Percentiles rank a stretch among this genome's conserved stretches.
phyloP scores from a whole-genome alignment of 2,113 vertebrate species.

The Sclerurus mexicanus region DNA sequence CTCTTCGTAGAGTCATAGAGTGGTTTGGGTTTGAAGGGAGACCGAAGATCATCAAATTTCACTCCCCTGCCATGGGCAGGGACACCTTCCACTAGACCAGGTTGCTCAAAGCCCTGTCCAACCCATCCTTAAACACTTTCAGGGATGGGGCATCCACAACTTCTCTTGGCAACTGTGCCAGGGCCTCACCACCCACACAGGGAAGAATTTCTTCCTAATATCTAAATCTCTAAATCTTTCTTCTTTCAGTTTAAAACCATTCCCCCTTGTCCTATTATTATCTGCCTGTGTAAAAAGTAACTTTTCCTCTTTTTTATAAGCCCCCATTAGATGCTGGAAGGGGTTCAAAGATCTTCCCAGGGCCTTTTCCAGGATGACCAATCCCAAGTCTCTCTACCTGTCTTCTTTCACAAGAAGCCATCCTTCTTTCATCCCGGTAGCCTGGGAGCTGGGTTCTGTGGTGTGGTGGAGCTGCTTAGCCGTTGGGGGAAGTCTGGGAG shows the following conservation, averaged over 20 bases:
- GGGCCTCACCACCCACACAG: not conserved
- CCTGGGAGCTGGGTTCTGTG: accelerated
- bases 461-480: not conserved
- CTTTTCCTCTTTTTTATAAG: not conserved
- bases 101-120: not conserved
- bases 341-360: not conserved
- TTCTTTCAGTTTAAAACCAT: not conserved
- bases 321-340: not conserved
- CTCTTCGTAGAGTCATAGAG: not conserved
- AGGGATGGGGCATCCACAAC: not conserved
- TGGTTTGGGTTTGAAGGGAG: not conserved
- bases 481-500: not conserved
- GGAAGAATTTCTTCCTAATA: not conserved
- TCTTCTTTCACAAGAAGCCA: not conserved
- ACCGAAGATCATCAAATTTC: not conserved
- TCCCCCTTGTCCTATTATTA: not conserved
- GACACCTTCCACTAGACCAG: not conserved
- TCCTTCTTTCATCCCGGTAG: not conserved
- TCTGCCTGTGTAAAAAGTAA: not conserved
- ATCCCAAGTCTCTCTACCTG: not conserved
- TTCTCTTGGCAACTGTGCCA: not conserved
- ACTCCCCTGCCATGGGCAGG: not conserved
- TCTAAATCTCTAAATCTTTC: not conserved
- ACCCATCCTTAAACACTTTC: accelerated
- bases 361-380: not conserved